Conservation (phyloP, 2,888 invertebrate genomes). For the Halocaridina rubra region DNA sequence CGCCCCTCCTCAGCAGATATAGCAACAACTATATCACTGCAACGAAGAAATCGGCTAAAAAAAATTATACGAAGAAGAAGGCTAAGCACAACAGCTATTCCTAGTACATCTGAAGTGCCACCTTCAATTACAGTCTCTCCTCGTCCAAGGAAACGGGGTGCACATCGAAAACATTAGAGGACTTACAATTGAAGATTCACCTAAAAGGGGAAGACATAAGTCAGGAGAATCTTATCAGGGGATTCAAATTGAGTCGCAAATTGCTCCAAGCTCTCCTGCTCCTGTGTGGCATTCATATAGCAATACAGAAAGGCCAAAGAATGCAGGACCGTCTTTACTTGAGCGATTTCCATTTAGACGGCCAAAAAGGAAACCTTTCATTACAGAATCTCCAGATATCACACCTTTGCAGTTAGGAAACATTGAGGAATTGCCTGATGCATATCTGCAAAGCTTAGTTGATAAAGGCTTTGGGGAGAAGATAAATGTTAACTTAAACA, state of each 20-base stretch:
- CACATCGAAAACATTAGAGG: background rate
- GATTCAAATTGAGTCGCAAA: background rate
- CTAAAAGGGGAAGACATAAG: background rate
- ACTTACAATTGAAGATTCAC: background rate
- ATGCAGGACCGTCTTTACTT: background rate
- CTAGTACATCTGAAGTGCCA: too few relatives aligned
- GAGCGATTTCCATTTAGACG: constrained; percentile 22
- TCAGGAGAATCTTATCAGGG: background rate
- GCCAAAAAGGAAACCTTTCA: background rate
- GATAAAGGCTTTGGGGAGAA: constrained; percentile 20
- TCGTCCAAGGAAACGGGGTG: too few relatives aligned
- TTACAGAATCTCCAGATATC: background rate
- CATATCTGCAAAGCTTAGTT: constrained; percentile 22
- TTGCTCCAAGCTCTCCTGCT: background rate
- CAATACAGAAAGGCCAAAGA: background rate
- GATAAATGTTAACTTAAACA: too few relatives aligned
- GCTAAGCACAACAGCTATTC: too few relatives aligned
- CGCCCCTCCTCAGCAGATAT: background rate
- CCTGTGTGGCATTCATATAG: background rate
- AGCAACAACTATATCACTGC: background rate
- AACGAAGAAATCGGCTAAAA: too few relatives aligned
- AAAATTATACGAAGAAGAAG: too few relatives aligned
- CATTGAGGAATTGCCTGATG: constrained; percentile 11
- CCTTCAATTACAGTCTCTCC: too few relatives aligned
- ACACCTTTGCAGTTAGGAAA: background rate